phyloP scores from a whole-genome alignment of 2,888 invertebrate genomes.

The Erebia epiphron region DNA sequence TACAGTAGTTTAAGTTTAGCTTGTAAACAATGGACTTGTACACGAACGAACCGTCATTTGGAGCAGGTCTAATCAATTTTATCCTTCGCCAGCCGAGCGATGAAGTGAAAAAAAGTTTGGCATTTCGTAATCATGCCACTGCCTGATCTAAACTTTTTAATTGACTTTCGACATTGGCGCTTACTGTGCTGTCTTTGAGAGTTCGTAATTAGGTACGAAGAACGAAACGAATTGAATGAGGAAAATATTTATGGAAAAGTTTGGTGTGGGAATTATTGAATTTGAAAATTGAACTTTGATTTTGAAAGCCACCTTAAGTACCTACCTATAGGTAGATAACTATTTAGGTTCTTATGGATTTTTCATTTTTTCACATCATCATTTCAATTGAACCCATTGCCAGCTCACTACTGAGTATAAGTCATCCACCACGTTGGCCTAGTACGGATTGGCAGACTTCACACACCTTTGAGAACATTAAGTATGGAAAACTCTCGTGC shows the following conservation, averaged over 20 bases:
- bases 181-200: constrained; percentile 18
- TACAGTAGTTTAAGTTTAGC: constrained; percentile 20
- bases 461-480: too few relatives aligned
- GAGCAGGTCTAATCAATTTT: constrained; percentile 41
- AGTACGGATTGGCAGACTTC: too few relatives aligned
- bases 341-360: too few relatives aligned
- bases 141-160: constrained; percentile 34
- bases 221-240: constrained; percentile 7
- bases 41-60: constrained; percentile 28
- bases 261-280: neutral
- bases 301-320: too few relatives aligned
- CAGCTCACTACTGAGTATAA: too few relatives aligned
- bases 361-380: too few relatives aligned
- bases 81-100: constrained; percentile 35
- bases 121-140: constrained; percentile 28
- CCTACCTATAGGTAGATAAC: too few relatives aligned
- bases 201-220: constrained; percentile 15
- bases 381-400: too few relatives aligned
- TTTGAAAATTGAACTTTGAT: too few relatives aligned
- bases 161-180: constrained; percentile 34
- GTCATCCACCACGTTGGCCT: too few relatives aligned
- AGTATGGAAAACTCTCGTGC: too few relatives aligned
- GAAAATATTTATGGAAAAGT: neutral
- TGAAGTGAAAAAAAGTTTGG: constrained; percentile 37
- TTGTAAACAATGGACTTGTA: constrained; percentile 19